Percentiles rank a stretch among this genome's conserved stretches.
Evolutionary conservation across 2,113 vertebrate species (phyloP).

Genomic region (Melanerpes formicivorus): DNA sequence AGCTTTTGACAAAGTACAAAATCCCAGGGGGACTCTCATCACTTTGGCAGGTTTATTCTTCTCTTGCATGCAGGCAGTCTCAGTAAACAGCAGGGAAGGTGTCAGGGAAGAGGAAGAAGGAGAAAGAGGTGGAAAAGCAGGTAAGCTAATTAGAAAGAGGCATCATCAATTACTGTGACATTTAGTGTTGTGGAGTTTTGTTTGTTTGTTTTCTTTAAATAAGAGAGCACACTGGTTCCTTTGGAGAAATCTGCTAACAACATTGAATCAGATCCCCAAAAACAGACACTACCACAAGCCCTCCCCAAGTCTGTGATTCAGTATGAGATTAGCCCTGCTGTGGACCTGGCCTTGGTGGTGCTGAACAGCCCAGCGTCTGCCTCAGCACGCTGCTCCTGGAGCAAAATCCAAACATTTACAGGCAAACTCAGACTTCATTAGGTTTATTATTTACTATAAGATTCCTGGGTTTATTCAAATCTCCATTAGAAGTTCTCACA

Average conservation of each 20-base stretch:
- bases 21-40: not conserved
- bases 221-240: not conserved
- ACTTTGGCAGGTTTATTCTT: conserved; percentile 16
- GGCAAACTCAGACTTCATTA: not conserved
- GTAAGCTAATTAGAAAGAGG: conserved; percentile 21
- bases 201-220: conserved; percentile 8
- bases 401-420: not conserved
- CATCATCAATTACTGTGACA: conserved; percentile 5
- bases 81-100: conserved; percentile 1
- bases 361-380: not conserved
- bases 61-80: not conserved
- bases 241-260: not conserved
- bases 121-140: not conserved
- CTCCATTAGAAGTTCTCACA: not conserved
- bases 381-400: not conserved
- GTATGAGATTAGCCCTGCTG: not conserved
- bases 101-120: not conserved
- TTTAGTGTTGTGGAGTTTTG: not conserved
- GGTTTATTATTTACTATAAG: not conserved
- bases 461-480: not conserved
- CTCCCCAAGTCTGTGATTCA: not conserved
- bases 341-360: not conserved
- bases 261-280: not conserved
- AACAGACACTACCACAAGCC: not conserved
- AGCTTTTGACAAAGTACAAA: conserved; percentile 29